Evolutionary conservation across 2,888 invertebrate species (phyloP), one percentile per base, ranked within the genome.

Genomic region (Drepanosiphum platanoidis): DNA sequence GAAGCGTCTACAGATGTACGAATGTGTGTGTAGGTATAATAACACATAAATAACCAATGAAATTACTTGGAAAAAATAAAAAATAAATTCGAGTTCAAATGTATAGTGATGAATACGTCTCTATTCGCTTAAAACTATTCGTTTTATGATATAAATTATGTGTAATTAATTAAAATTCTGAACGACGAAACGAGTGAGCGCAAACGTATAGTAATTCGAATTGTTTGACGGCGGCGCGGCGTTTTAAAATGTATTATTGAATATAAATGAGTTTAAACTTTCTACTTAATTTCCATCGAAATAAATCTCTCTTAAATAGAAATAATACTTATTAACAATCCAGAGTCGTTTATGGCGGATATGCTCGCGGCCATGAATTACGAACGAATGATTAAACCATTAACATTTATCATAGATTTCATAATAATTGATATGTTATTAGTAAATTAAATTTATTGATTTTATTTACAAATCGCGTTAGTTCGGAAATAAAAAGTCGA

Each of bases 251-350:
- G 9, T 78, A 66, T 42, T 78, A 78, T 78, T 78, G 78, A 78
- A 78, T 78, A 46, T 78, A 66, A 78, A 78, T 78, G 66, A 78
- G 64, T 66, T 18, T 42, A 61, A 30, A 66, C 78, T 78, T 78
- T 78, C 78, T 78, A 78, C 66, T 42, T n/a, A 78, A 66, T 66
- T 78, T 78, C 39, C 30, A 42, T 78, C 64, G 42, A 78, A 78
- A 78, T 42, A 78, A 78, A 78, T 78, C 78, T 78, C 78, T 66
- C 78, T 66, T 13, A 32, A 32, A 78, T 30, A 30, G 42, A 66
- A 78, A 66, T 66, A 61, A 78, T 78, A 42, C 42, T 78, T n/a
- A n/a, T n/a, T 66, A 78, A 32, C 64, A 66, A 66, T 78, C 42
- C 42, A 32, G 32, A 66, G 66, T 66, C 7, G 66, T 78, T 78